These are phyloP conservation scores for Oplegnathus fasciatus DNA, from an alignment of 2,113 vertebrate species.

Conservation along the genomic window DNA sequence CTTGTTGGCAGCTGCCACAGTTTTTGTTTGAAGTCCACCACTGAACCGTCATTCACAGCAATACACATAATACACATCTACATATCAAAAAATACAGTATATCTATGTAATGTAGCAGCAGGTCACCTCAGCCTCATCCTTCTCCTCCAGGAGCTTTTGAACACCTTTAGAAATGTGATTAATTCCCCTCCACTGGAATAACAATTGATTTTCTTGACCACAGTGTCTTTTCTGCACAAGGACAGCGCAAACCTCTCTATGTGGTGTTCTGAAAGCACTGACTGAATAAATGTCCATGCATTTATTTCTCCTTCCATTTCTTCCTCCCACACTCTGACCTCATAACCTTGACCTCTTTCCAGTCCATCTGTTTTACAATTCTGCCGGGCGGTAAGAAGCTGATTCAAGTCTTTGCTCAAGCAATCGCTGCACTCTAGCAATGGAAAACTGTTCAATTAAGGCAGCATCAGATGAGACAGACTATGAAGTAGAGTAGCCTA, in stretches of 20 bases:
- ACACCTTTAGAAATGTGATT: slow-evolving; percentile 9
- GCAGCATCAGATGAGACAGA: not conserved
- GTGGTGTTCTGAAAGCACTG: not conserved
- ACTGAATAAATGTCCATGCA: not conserved
- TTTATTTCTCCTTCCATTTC: not conserved
- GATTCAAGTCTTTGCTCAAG: not conserved
- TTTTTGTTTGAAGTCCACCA: not conserved
- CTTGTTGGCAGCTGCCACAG: not conserved
- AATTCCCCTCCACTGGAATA: not conserved
- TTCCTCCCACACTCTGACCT: slow-evolving; percentile 19
- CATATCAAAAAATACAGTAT: not conserved
- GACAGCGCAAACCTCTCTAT: slow-evolving; percentile 1
- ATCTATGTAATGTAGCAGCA: not conserved
- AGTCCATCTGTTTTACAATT: slow-evolving; percentile 6
- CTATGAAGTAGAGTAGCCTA: too few species aligned
- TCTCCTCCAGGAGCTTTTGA: not conserved
- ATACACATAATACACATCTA: slow-evolving; percentile 30
- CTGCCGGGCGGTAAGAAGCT: not conserved
- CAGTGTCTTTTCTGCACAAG: slow-evolving; percentile 15
- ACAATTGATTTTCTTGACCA: slow-evolving; percentile 11
- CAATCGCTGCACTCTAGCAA: not conserved
- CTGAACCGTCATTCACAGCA: not conserved
- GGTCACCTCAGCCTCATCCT: not conserved
- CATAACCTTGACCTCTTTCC: not conserved
- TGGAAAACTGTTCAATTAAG: not conserved